These are phyloP conservation scores for Muscicapa striata DNA, from an alignment of 2,797 vertebrate species.

Conservation along the genomic window DNA sequence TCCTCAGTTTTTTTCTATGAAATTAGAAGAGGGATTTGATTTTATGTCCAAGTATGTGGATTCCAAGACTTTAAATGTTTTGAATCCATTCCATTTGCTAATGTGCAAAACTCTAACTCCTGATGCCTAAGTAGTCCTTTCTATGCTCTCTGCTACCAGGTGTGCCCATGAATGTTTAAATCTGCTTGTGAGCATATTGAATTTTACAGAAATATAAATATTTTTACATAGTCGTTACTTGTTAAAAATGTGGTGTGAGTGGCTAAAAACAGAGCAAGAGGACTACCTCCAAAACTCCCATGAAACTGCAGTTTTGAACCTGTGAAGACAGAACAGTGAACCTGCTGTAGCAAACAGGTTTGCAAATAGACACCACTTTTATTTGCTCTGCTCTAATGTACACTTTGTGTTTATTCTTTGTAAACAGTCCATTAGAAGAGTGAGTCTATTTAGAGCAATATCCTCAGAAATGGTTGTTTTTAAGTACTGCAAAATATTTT, in stretches of 20 bases:
- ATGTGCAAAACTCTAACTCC: background rate
- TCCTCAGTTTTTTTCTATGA: background rate
- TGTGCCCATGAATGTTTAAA: background rate
- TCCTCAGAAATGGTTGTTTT: background rate
- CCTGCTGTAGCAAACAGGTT: background rate
- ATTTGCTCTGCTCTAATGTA: background rate
- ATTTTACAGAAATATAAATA: background rate
- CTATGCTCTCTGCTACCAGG: background rate
- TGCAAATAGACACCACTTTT: background rate
- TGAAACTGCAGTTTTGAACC: background rate
- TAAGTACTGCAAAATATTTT: background rate
- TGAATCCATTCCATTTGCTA: background rate
- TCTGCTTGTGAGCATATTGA: background rate
- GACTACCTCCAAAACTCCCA: background rate
- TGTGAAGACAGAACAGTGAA: background rate
- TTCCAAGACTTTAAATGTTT: background rate
- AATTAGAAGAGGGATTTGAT: background rate
- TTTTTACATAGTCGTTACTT: background rate
- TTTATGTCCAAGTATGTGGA: background rate
- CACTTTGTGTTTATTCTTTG: background rate
- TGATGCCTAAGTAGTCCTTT: background rate
- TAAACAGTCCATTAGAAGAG: background rate
- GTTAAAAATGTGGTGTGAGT: background rate
- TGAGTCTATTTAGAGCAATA: background rate
- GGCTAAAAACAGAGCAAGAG: background rate